A percentile compares a stretch with the other conserved stretches of the same genome.
Evolutionary conservation across 2,797 vertebrate genomes (phyloP).

Genomic region (Myotis daubentonii): DNA sequence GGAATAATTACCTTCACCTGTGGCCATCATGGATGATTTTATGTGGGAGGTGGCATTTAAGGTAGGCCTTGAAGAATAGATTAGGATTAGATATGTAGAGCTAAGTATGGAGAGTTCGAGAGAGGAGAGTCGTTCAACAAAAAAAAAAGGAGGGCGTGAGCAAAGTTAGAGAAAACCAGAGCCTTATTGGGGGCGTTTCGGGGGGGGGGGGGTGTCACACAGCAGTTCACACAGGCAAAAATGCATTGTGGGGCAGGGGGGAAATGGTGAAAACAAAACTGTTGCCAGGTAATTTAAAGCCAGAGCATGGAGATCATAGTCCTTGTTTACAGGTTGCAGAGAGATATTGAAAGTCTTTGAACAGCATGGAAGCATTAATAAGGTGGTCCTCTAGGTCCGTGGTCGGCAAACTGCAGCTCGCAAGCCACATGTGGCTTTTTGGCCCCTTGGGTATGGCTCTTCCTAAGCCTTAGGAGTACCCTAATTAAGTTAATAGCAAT

Average conservation of each 20-base stretch:
- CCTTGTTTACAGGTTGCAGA: neutral
- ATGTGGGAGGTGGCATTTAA: neutral
- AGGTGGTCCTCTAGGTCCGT: neutral
- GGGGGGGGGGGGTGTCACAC: neutral
- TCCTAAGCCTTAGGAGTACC: no score
- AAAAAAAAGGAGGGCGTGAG: neutral
- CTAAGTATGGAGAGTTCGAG: neutral
- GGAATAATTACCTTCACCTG: neutral
- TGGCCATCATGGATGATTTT: neutral
- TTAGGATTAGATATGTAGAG: neutral
- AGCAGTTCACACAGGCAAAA: neutral
- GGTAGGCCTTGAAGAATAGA: neutral
- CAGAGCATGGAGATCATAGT: neutral
- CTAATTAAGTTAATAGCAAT: no score
- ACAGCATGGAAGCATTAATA: neutral
- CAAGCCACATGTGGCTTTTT: no score
- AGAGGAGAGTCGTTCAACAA: neutral
- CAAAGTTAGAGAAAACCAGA: neutral
- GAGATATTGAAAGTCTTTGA: neutral
- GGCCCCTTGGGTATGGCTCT: no score
- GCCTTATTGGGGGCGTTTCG: neutral
- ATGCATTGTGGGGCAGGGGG: neutral
- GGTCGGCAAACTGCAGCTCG: no score
- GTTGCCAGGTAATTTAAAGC: neutral
- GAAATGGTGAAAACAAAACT: neutral